Evolutionary conservation across 2,797 vertebrate species (phyloP), one percentile per base, ranked within the genome.

Genomic region (Arctocebus calabarensis): DNA sequence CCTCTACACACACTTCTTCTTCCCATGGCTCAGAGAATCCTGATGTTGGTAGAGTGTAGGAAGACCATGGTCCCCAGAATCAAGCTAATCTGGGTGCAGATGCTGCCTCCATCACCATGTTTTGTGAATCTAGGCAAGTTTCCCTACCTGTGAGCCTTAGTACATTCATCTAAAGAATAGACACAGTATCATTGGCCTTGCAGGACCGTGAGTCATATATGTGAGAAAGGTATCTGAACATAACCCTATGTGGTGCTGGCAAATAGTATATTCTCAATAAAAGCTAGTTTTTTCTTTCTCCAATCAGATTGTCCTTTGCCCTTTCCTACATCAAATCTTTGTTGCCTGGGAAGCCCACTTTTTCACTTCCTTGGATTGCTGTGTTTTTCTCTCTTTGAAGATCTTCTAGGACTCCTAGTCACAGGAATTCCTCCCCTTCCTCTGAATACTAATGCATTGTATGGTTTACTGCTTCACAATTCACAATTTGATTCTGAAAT

Each of bases 21-120:
- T 45, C 29, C 43, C n/a, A 27, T 23, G 74, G 19, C 52, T 25
- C 4, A 4, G 32, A 78, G 45, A 12, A 5, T 64, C 5, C 55
- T 9, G 0, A 4, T 2, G 2, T 27, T 25, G 20, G 12, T 0
- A 2, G 57, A 20, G 5, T 9, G 0, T 34, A 57, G 61, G 43
- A 64, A 34, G 22, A 70, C 16, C 5, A 5, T 3, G 10, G 70
- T n/a, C 27, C 57, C 61, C 7, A 32, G 59, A 16, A n/a, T 29
- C 29, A 23, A 13, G n/a, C 25, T 6, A 25, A 84, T 32, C n/a
- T 74, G 64, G n/a, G 19, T 52, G 17, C 83, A 81, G n/a, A 37
- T 61, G 45, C 16, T 3, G 5, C 5, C 34, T 87, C 62, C 7
- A 1, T 34, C 48, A 14, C 22, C 19, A 25, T 5, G 0, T 3